A percentile compares a stretch with the other conserved stretches of the same genome.
Evolutionary conservation across 2,113 vertebrate genomes (phyloP).

Genomic region (Tricholaema leucomelas): DNA sequence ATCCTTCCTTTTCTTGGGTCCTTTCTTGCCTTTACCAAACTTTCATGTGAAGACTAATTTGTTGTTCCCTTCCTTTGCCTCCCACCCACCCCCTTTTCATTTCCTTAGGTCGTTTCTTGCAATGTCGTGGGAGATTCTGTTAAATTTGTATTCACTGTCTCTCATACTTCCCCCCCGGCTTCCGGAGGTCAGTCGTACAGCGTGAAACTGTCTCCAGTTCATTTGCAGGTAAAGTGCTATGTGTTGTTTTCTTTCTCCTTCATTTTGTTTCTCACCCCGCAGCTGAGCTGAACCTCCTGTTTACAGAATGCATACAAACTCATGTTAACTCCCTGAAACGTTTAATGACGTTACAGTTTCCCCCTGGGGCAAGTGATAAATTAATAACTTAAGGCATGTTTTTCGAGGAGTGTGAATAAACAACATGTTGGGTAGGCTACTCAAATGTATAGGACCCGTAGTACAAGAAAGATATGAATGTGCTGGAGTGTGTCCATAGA

Average conservation of each 20-base stretch:
- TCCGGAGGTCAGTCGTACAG: constrained; percentile 70
- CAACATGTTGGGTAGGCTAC: not conserved
- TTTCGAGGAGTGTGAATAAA: not conserved
- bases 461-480: no score
- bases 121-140: constrained; percentile 81
- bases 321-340: fast-evolving
- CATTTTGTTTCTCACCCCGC: not conserved
- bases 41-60: not conserved
- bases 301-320: not conserved
- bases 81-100: not conserved
- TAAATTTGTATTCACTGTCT: constrained; percentile 78
- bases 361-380: not conserved
- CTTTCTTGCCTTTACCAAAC: not conserved
- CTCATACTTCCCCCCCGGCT: not conserved
- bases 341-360: not conserved
- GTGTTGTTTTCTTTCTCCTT: not conserved
- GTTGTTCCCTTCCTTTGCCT: not conserved
- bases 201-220: constrained; percentile 81
- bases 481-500: no score
- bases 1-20: not conserved
- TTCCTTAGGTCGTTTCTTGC: constrained; percentile 83
- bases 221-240: constrained; percentile 83
- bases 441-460: not conserved
- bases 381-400: not conserved
- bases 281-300: not conserved